Evolutionary conservation across 2,888 invertebrate genomes (phyloP).

Genomic region (Vesta saturnalis): DNA sequence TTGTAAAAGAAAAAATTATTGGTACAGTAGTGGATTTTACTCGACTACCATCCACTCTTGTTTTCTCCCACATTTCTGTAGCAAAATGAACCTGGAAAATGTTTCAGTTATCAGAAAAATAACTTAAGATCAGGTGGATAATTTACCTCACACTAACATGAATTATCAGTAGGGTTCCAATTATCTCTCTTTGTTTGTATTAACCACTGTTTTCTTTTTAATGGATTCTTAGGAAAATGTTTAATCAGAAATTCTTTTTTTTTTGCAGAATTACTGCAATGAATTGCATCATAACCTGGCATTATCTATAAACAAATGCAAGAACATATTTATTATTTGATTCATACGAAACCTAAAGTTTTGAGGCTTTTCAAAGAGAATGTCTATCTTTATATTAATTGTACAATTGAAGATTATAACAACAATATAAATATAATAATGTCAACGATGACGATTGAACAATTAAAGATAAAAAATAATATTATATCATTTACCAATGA

Average conservation of each 20-base stretch:
- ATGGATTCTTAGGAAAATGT: not conserved
- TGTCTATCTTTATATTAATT: no score
- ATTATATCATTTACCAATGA: no score
- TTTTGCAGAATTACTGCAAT: not conserved
- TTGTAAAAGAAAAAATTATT: conserved; percentile 23
- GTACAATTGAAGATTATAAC: no score
- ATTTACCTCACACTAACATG: not conserved
- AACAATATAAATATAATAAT: no score
- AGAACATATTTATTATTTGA: no score
- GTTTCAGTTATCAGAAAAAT: not conserved
- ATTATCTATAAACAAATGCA: conserved; percentile 6
- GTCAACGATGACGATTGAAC: no score
- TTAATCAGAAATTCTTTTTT: not conserved
- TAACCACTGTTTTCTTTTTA: not conserved
- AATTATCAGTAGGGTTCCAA: not conserved
- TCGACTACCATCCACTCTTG: conserved; percentile 33
- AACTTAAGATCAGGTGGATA: no score
- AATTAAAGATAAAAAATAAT: no score
- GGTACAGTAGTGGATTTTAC: conserved; percentile 33
- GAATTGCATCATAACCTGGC: not conserved
- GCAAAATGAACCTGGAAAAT: conserved; percentile 33
- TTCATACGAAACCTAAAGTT: no score
- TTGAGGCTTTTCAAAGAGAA: no score
- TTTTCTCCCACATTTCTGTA: conserved; percentile 38
- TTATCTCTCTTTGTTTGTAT: not conserved